These are phyloP conservation scores for Merluccius polli DNA, from an alignment of 2,797 vertebrate species.

Conservation along the genomic window DNA sequence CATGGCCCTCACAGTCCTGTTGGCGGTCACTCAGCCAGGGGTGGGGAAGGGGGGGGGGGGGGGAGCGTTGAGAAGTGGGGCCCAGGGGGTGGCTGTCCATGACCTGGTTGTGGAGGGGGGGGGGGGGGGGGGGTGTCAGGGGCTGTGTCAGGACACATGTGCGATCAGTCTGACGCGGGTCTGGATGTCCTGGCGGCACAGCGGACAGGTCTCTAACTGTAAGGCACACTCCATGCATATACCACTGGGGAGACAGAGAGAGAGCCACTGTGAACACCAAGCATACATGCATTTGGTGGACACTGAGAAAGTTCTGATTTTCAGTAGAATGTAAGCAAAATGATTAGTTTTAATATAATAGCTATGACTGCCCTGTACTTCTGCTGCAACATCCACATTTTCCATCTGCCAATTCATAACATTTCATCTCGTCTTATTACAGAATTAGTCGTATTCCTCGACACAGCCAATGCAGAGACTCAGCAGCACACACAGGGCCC, in stretches of 20 bases:
- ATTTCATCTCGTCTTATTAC: not conserved
- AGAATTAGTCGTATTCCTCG: not conserved
- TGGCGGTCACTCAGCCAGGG: no score
- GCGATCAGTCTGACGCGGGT: slow-evolving; percentile 96
- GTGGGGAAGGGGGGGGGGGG: no score
- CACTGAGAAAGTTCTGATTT: not conserved
- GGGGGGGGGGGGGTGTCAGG: slow-evolving; percentile 5
- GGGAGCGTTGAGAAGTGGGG: not conserved
- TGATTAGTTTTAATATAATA: not conserved
- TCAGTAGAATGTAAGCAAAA: not conserved
- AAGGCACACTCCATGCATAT: slow-evolving; percentile 99
- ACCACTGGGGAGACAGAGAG: slow-evolving; percentile 71
- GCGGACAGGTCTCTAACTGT: slow-evolving; percentile 97
- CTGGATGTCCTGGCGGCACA: slow-evolving; percentile 99
- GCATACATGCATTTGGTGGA: not conserved
- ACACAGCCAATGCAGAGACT: not conserved
- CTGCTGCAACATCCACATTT: no score
- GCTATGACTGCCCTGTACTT: not conserved
- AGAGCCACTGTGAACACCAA: not conserved
- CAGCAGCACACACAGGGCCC: no score
- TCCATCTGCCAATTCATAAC: no score
- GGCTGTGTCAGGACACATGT: slow-evolving; percentile 93
- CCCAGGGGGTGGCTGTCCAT: slow-evolving; percentile 36
- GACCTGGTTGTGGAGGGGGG: no score
- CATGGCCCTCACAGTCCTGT: no score